Percentiles rank a stretch among this genome's conserved stretches.
phyloP scores from a whole-genome alignment of 2,888 invertebrate genomes.

The Pegoplata infirma region DNA sequence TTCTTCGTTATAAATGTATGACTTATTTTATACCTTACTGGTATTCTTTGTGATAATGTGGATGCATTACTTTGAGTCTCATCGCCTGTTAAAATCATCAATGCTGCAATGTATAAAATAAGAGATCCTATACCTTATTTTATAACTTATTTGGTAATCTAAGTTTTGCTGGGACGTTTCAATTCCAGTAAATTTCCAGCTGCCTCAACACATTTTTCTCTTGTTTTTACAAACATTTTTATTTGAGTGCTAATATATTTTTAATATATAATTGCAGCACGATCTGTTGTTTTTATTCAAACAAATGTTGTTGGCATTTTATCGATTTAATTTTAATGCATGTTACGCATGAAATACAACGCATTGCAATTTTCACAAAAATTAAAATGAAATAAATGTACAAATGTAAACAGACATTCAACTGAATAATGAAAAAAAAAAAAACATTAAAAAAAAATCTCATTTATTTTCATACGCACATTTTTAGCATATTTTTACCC shows the following conservation, averaged over 20 bases:
- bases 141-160: too few species aligned
- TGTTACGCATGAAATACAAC: constrained; percentile 62
- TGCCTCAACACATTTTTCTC: too few species aligned
- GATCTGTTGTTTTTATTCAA: constrained; percentile 58
- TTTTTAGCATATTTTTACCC: constrained; percentile 52
- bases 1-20: too few species aligned
- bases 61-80: too few species aligned
- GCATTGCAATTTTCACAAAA: constrained; percentile 51
- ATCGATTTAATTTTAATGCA: constrained; percentile 64
- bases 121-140: too few species aligned
- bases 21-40: too few species aligned
- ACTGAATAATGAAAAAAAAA: not conserved
- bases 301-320: constrained; percentile 62
- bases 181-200: too few species aligned
- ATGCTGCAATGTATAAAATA: too few species aligned
- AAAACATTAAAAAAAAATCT: constrained; percentile 24
- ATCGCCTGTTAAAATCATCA: too few species aligned
- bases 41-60: too few species aligned
- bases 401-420: constrained; percentile 6
- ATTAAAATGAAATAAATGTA: constrained; percentile 54
- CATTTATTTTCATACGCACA: constrained; percentile 61
- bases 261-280: constrained; percentile 57
- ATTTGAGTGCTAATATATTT: not conserved
- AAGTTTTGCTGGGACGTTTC: too few species aligned
- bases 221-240: not conserved